Conservation (phyloP, 2,797 vertebrate genomes). For the Peromyscus nudipes region DNA sequence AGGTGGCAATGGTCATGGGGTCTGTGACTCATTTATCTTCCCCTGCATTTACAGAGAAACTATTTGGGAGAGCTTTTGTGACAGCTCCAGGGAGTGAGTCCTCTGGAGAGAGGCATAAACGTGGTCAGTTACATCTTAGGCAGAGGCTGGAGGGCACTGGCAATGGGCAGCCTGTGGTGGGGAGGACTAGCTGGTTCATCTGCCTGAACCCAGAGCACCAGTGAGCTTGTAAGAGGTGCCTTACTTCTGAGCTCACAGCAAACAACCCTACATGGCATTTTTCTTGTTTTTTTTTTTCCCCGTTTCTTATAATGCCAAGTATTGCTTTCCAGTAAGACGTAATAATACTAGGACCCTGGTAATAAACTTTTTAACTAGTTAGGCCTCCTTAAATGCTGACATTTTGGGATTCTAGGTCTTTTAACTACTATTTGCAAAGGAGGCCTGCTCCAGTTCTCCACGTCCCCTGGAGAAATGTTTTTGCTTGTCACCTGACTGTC, state of each 20-base stretch:
- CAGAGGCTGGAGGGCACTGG: not conserved
- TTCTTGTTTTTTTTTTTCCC: not conserved
- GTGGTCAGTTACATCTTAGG: not conserved
- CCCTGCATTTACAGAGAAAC: not conserved
- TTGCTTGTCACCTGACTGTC: not conserved
- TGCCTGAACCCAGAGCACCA: not conserved
- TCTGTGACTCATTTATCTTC: not conserved
- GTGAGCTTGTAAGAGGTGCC: not conserved
- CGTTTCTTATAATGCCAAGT: not conserved
- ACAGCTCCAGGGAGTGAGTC: not conserved
- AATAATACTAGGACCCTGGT: no score
- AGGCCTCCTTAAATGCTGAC: not conserved
- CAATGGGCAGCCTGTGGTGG: rapidly evolving
- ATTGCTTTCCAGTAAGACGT: not conserved
- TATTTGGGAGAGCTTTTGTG: not conserved
- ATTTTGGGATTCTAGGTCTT: not conserved
- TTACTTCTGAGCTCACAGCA: not conserved
- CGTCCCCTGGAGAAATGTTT: not conserved
- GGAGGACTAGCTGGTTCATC: not conserved
- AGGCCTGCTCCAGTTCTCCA: not conserved
- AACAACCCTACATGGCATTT: not conserved
- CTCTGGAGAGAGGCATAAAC: not conserved
- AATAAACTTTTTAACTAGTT: not conserved
- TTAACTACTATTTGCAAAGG: not conserved
- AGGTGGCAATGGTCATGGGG: not conserved